A percentile compares a stretch with the other conserved stretches of the same genome.
These are phyloP conservation scores for Heliconius nattereri DNA, from an alignment of 1,140 invertebrate species.

Conservation along the genomic window DNA sequence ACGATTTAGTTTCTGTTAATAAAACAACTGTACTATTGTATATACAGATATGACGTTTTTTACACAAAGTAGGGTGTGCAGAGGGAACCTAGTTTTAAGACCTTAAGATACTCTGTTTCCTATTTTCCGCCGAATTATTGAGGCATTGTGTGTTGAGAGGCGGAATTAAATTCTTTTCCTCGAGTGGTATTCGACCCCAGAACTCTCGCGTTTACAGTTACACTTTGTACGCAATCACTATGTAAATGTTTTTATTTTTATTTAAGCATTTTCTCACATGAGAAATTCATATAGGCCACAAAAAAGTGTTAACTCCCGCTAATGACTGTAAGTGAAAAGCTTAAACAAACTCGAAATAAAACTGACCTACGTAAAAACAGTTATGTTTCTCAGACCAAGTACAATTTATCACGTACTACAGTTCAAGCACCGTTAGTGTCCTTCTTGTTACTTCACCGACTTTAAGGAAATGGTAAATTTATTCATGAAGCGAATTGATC, in stretches of 20 bases:
- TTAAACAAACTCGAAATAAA: slow-evolving; percentile 20
- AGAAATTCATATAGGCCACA: background rate
- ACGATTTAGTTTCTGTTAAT: background rate
- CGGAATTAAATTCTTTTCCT: too few species aligned
- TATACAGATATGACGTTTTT: too few species aligned
- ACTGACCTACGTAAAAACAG: slow-evolving; percentile 27
- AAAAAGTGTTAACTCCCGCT: background rate
- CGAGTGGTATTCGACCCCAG: too few species aligned
- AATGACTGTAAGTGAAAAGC: slow-evolving; percentile 4
- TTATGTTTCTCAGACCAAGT: slow-evolving; percentile 17
- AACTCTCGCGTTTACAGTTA: too few species aligned
- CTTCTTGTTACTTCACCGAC: background rate
- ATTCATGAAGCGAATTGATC: background rate
- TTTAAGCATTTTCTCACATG: background rate
- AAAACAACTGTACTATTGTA: background rate
- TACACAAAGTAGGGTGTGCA: too few species aligned
- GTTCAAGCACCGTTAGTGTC: slow-evolving; percentile 5
- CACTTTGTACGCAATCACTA: too few species aligned
- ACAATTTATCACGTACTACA: slow-evolving; percentile 23
- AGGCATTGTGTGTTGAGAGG: too few species aligned
- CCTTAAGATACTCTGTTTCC: too few species aligned
- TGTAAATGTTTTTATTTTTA: background rate
- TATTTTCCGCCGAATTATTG: too few species aligned
- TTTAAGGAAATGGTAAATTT: background rate
- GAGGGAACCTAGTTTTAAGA: too few species aligned